phyloP scores from a whole-genome alignment of 2,888 invertebrate genomes.

The Tenthredo mesomela region DNA sequence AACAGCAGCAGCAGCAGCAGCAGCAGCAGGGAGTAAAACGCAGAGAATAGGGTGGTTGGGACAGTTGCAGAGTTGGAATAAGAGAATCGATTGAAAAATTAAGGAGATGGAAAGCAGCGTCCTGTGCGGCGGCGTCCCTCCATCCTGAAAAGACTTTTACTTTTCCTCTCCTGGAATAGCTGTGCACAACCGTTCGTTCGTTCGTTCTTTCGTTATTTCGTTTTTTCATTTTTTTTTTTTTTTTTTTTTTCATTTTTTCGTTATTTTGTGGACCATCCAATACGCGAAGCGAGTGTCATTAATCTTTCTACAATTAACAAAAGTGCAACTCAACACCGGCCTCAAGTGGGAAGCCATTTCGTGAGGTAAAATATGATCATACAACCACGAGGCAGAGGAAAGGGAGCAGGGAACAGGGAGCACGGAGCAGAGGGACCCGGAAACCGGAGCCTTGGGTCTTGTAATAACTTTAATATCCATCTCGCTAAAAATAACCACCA shows the following conservation, averaged over 20 bases:
- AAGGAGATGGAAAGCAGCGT: constrained; percentile 37
- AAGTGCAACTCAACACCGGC: constrained; percentile 57
- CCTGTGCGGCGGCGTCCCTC: constrained; percentile 22
- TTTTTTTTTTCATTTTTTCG: neutral
- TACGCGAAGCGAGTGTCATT: constrained; percentile 46
- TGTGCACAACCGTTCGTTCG: neutral
- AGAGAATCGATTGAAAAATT: constrained; percentile 48
- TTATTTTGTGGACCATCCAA: neutral
- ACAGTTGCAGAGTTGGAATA: neutral
- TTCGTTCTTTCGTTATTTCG: neutral
- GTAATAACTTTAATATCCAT: constrained; percentile 1
- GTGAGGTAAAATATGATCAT: constrained; percentile 37
- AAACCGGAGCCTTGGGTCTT: constrained; percentile 3
- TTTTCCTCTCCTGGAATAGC: neutral
- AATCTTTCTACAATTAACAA: constrained; percentile 61
- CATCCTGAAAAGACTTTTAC: constrained; percentile 1
- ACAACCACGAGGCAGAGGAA: neutral
- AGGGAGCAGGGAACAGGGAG: neutral
- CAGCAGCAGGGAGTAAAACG: neutral
- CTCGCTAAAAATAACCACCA: constrained; percentile 12
- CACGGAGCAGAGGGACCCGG: neutral
- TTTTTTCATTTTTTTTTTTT: neutral
- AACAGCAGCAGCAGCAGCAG: neutral
- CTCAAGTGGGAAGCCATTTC: constrained; percentile 38
- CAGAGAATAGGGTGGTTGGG: neutral